Percentiles rank a stretch among this genome's conserved stretches.
Evolutionary conservation across 2,797 vertebrate genomes (phyloP).

Genomic region (Eulemur coronatus): DNA sequence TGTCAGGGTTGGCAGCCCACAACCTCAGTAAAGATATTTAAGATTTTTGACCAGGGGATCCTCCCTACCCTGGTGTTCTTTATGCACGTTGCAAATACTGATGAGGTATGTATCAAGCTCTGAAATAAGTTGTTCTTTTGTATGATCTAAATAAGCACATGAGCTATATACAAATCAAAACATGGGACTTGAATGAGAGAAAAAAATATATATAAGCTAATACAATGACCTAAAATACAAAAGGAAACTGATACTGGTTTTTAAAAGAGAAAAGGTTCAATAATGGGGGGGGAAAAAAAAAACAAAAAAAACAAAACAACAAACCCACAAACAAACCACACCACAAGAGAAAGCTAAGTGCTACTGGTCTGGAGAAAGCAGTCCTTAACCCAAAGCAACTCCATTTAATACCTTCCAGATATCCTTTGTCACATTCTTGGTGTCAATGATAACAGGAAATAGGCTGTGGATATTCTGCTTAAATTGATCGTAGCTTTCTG

Average conservation of each 20-base stretch:
- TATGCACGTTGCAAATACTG: neutral
- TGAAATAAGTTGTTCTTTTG: neutral
- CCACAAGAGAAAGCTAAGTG: neutral
- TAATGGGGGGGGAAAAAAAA: neutral
- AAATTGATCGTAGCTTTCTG: conserved; percentile 86
- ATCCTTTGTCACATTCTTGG: conserved; percentile 83
- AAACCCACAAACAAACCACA: no score
- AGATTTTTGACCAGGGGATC: neutral
- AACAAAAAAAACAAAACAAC: neutral
- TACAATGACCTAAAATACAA: neutral
- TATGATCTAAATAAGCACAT: neutral
- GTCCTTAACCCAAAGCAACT: neutral
- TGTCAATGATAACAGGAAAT: conserved; percentile 86
- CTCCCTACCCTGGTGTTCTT: neutral
- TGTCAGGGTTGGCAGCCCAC: neutral
- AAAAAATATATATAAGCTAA: neutral
- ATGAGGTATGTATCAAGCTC: neutral
- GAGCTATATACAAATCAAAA: neutral
- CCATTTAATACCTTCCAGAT: conserved; percentile 81
- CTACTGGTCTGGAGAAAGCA: neutral
- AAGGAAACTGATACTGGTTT: neutral
- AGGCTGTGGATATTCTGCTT: conserved; percentile 85
- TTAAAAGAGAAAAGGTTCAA: neutral
- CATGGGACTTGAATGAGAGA: neutral
- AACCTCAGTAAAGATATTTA: neutral